A percentile compares a stretch with the other conserved stretches of the same genome.
These are phyloP conservation scores for Arctopsyche grandis DNA, from an alignment of 1,140 invertebrate genomes.

Conservation along the genomic window DNA sequence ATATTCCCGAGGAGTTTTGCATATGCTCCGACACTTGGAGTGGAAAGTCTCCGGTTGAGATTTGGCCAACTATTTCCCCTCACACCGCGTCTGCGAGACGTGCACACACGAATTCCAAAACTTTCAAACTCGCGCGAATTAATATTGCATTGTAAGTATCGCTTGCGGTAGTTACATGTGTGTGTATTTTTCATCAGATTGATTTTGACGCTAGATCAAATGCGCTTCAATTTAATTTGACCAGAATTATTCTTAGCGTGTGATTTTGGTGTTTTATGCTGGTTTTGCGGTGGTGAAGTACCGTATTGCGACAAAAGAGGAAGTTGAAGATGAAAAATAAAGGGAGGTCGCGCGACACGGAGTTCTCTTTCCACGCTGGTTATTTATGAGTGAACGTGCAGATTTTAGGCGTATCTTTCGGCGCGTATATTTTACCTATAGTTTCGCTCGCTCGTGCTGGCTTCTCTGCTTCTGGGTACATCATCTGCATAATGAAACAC, in stretches of 20 bases:
- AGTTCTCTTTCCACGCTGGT: conserved; percentile 40
- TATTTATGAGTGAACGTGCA: conserved; percentile 55
- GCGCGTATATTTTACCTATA: conserved; percentile 50
- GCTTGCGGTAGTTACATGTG: too few relatives aligned
- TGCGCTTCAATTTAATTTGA: too few relatives aligned
- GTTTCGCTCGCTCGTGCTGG: conserved; percentile 46
- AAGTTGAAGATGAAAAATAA: conserved; percentile 9
- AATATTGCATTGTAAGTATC: conserved; percentile 28
- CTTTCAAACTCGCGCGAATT: conserved; percentile 11
- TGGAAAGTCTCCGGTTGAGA: conserved; percentile 38
- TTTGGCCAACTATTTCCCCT: conserved; percentile 44
- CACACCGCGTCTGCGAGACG: background rate
- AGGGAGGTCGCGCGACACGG: background rate
- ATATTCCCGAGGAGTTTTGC: conserved; percentile 53
- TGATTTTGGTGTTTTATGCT: too few relatives aligned
- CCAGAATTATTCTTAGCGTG: too few relatives aligned
- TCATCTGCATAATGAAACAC: conserved; percentile 54
- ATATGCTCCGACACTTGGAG: conserved; percentile 49
- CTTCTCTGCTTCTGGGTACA: conserved; percentile 45
- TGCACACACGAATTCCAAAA: background rate
- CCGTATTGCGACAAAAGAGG: too few relatives aligned
- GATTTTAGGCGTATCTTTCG: conserved; percentile 53
- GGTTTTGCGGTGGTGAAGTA: too few relatives aligned
- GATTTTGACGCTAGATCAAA: too few relatives aligned
- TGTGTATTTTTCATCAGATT: too few relatives aligned